phyloP scores from a whole-genome alignment of 2,888 invertebrate genomes.

The Hyppa rectilinea region DNA sequence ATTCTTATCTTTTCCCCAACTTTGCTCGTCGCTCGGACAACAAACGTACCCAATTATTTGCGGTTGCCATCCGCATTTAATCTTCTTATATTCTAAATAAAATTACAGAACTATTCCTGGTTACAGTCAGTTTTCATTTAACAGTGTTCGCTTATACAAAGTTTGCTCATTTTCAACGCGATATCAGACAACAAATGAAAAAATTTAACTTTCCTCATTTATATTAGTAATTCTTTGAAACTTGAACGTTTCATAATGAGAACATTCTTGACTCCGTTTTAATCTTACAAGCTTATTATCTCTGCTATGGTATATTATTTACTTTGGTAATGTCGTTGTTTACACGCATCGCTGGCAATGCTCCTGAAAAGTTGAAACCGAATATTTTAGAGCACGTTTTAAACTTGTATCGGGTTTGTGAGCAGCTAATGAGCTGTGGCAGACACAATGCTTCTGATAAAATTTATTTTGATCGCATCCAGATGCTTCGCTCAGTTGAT shows the following conservation, averaged over 20 bases:
- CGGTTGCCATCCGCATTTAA: conserved; percentile 15
- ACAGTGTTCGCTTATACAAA: conserved; percentile 40
- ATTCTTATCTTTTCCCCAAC: conserved; percentile 8
- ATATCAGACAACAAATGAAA: conserved; percentile 42
- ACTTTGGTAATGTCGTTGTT: conserved; percentile 56
- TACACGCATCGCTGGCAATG: conserved; percentile 58
- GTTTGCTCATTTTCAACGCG: conserved; percentile 35
- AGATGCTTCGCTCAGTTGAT: background rate
- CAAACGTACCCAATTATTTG: conserved; percentile 29
- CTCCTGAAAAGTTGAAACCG: conserved; percentile 40
- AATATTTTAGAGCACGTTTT: conserved; percentile 43
- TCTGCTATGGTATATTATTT: conserved; percentile 38
- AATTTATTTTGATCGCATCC: conserved; percentile 54
- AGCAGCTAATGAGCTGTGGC: conserved; percentile 58
- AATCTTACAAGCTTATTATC: conserved; percentile 57
- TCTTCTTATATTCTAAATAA: conserved; percentile 35
- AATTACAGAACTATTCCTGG: conserved; percentile 32
- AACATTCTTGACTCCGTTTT: conserved; percentile 54
- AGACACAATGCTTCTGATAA: conserved; percentile 51
- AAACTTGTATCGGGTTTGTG: conserved; percentile 47
- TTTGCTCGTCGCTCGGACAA: background rate
- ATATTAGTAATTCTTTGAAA: conserved; percentile 40
- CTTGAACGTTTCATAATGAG: conserved; percentile 43
- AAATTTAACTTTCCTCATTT: conserved; percentile 56
- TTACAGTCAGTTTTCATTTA: conserved; percentile 22